A percentile compares a stretch with the other conserved stretches of the same genome.
These are phyloP conservation scores for Heliocidaris tuberculata DNA, from an alignment of 35 echinoderm and acorn worm species.

Conservation along the genomic window DNA sequence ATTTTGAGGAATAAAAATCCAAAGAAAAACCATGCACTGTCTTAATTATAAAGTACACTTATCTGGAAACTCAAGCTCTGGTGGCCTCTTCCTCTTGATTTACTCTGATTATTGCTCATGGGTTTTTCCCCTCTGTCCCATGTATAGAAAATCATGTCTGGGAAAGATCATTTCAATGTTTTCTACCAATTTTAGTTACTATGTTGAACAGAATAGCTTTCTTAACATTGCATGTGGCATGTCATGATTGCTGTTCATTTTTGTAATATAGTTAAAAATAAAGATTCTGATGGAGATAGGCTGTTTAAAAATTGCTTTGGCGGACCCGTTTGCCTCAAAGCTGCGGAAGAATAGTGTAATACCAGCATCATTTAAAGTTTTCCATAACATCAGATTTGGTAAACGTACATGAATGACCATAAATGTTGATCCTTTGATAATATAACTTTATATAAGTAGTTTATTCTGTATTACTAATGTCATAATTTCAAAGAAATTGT, in stretches of 20 bases:
- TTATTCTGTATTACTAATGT: not conserved
- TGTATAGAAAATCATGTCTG: not conserved
- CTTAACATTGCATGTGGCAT: conserved; percentile 16
- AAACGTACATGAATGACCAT: too few relatives aligned
- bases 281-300: not conserved
- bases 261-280: not conserved
- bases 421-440: not conserved
- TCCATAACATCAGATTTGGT: too few relatives aligned
- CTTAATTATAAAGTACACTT: not conserved
- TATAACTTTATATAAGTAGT: not conserved
- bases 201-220: not conserved
- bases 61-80: not conserved
- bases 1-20: not conserved
- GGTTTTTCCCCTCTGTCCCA: not conserved
- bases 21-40: not conserved
- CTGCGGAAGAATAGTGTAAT: not conserved
- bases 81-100: not conserved
- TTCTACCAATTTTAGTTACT: not conserved
- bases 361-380: not conserved
- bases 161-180: not conserved
- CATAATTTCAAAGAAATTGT: not conserved
- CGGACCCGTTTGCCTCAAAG: not conserved
- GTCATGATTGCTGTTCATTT: not conserved
- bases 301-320: not conserved
- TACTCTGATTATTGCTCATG: not conserved